Evolutionary conservation across 2,888 invertebrate genomes (phyloP), one percentile per base, ranked within the genome.

Genomic region (Cartodere bifasciata): DNA sequence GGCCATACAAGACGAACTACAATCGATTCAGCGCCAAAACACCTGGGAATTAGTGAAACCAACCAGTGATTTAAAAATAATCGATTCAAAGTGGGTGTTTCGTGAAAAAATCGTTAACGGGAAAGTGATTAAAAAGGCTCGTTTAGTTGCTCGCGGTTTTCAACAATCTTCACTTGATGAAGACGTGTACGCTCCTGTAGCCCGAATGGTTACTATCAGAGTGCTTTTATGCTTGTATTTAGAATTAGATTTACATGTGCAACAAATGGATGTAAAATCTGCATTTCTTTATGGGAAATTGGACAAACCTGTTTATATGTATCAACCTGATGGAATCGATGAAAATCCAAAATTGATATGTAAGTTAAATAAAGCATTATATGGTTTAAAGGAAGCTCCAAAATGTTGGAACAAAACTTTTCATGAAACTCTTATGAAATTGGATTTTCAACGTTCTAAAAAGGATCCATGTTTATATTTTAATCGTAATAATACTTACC

Each of bases 121-220:
- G 17, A 16, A 29, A 28, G 12, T 26, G 9, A 26, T 32, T 4
- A 40, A 41, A 25, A 45, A 40, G 29, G 40, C 38, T 11, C 23
- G 38, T 12, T 28, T 44, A 32, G 43, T 45, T 23, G 41, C 41
- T 26, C 31, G 43, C 10, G 43, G 43, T 24, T 46, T 40, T 37
- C 11, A 36, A 28, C 45, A 44, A 23, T 25, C 16, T 30, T 16
- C 12, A 11, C 9, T 37, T 12, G 23, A 12, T 31, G 32, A 43
- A 29, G 39, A 42, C 23, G 35, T 39, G 10, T 44, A 42, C 37
- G 32, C 42, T 15, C 42, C 43, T 11, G 43, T 44, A 15, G 41
- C 40, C n/a, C 25, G 39, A 36, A 45, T 43, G 40, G 26, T 24
- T 6, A 44, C 40, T 11, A 34, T 45, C 11, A 33, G 41, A 34